Conservation (phyloP, 2,888 invertebrate genomes). For the Adineta ricciae region DNA sequence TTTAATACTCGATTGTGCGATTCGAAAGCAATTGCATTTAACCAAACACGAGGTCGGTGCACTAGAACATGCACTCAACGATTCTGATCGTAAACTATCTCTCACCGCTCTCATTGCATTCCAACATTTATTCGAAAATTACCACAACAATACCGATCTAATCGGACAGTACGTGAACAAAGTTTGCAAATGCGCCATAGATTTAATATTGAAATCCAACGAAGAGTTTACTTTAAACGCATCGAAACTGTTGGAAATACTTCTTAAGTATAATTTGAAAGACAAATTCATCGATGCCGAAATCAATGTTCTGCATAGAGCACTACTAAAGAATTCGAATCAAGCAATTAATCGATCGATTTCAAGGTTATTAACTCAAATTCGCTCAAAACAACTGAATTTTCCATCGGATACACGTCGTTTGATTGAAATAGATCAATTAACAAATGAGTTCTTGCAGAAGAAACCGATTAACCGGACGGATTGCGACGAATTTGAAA, state of each 20-base stretch:
- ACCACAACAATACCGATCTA: not conserved
- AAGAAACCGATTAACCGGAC: not conserved
- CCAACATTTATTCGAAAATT: not conserved
- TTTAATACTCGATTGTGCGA: not conserved
- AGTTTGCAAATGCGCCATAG: not conserved
- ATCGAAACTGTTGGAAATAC: not conserved
- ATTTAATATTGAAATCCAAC: not conserved
- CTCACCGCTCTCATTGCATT: not conserved
- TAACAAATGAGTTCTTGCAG: not conserved
- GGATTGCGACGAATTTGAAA: not conserved
- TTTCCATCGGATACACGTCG: not conserved
- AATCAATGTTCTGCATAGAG: not conserved
- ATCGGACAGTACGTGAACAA: not conserved
- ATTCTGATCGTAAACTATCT: not conserved
- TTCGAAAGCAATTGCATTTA: not conserved
- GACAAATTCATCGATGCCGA: not conserved
- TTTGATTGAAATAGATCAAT: not conserved
- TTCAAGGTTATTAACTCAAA: not conserved
- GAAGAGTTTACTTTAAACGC: not conserved
- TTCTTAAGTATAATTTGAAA: not conserved
- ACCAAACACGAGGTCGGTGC: not conserved
- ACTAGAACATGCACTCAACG: not conserved
- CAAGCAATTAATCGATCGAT: not conserved
- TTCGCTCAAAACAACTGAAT: not conserved
- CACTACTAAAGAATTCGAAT: not conserved